Evolutionary conservation across 2,113 vertebrate species (phyloP).

Genomic region (Orientallactaga bullata): DNA sequence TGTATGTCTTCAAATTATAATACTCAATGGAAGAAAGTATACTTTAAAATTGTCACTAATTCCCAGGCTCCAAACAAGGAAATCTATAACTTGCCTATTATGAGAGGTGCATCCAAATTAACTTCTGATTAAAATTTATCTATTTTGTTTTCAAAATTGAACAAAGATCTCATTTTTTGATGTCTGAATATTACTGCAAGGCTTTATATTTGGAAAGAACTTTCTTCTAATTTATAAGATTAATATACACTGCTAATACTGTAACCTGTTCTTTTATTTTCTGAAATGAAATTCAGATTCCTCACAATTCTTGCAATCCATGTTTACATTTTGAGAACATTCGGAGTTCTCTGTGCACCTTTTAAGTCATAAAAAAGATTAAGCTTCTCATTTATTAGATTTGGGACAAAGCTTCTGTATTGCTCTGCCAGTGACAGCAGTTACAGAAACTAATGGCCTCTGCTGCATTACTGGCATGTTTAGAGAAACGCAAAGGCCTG

Average conservation of each 20-base stretch:
- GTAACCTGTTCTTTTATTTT: conserved; percentile 38
- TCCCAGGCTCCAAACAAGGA: background rate
- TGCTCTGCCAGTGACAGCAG: conserved; percentile 27
- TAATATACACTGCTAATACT: conserved; percentile 37
- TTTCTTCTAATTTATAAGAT: conserved; percentile 64
- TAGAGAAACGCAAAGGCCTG: background rate
- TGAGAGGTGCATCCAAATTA: conserved; percentile 35
- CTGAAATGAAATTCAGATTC: conserved; percentile 58
- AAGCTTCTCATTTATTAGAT: conserved; percentile 63
- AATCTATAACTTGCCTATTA: background rate
- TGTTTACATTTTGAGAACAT: conserved; percentile 67
- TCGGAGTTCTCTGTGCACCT: conserved; percentile 62
- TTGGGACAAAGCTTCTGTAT: conserved; percentile 40
- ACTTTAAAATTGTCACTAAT: conserved; percentile 14
- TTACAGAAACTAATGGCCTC: conserved; percentile 40
- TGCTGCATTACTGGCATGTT: background rate
- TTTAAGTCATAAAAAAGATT: conserved; percentile 72
- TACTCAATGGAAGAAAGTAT: background rate
- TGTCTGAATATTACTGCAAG: conserved; percentile 26
- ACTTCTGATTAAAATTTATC: conserved; percentile 49
- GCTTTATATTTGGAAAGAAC: conserved; percentile 12
- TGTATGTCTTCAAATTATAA: conserved; percentile 26
- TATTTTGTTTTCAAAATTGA: background rate
- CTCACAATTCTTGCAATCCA: conserved; percentile 59
- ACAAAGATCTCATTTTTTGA: background rate